Evolutionary conservation across 2,888 invertebrate species (phyloP).

Genomic region (Caenorhabditis sp.): DNA sequence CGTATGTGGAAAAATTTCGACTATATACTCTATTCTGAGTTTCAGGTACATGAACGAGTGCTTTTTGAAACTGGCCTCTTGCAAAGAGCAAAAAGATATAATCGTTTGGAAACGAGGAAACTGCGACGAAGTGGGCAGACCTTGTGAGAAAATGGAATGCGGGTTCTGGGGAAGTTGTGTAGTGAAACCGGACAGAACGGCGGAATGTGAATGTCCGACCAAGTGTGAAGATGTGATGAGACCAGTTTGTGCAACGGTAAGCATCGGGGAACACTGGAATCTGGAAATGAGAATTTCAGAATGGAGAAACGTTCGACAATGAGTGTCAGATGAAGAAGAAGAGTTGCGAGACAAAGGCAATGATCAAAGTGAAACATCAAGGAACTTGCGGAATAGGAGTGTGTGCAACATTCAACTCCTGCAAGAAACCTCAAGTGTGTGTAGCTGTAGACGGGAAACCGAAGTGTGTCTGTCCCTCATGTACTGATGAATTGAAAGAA

Average conservation of each 20-base stretch:
- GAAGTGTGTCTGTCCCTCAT: conserved; percentile 90
- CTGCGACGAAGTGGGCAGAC: conserved; percentile 87
- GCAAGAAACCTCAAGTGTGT: conserved; percentile 75
- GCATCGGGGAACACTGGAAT: background rate
- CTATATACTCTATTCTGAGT: background rate
- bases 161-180: conserved; percentile 89
- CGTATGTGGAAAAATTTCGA: conserved; percentile 79
- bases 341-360: conserved; percentile 84
- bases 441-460: conserved; percentile 67
- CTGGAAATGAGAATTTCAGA: conserved; percentile 82
- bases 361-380: conserved; percentile 84
- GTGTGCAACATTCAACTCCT: conserved; percentile 72
- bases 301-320: conserved; percentile 91
- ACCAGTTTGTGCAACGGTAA: conserved; percentile 75
- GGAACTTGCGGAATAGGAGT: conserved; percentile 84
- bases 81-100: conserved; percentile 88
- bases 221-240: conserved; percentile 76
- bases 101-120: conserved; percentile 90
- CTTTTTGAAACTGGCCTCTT: conserved; percentile 89
- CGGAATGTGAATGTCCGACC: conserved; percentile 70
- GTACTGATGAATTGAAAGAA: conserved; percentile 87
- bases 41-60: conserved; percentile 88
- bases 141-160: conserved; percentile 86
- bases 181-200: conserved; percentile 83
- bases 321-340: conserved; percentile 89